Percentiles rank a stretch among this genome's conserved stretches.
Evolutionary conservation across 35 echinoderm and acorn worm species (phyloP).

Genomic region (Ophioderma brevispina): DNA sequence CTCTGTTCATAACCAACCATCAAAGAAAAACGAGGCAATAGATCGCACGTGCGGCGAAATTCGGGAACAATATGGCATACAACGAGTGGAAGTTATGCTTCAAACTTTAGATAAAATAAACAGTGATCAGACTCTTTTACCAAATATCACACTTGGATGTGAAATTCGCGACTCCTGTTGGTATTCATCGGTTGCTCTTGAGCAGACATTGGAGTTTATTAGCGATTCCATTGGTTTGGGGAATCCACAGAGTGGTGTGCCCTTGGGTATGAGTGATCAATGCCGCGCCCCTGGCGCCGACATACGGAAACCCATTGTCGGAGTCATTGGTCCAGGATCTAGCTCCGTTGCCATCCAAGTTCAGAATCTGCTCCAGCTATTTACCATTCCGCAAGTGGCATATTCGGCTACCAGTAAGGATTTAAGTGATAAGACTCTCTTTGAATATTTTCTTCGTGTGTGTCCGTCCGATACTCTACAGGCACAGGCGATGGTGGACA

Average conservation of each 20-base stretch:
- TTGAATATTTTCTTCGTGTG: constrained; percentile 87
- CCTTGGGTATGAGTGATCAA: background rate
- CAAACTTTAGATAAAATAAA: constrained; percentile 88
- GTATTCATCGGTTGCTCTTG: constrained; percentile 92
- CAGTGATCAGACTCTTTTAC: constrained; percentile 50
- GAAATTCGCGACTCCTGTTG: constrained; percentile 98
- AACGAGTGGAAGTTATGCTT: constrained; percentile 94
- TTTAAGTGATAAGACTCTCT: constrained; percentile 94
- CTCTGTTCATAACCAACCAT: constrained; percentile 81
- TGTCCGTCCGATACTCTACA: constrained; percentile 94
- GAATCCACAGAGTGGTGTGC: background rate
- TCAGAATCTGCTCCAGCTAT: constrained; percentile 94
- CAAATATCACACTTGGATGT: constrained; percentile 65
- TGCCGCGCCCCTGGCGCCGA: background rate
- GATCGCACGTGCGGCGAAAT: constrained; percentile 75
- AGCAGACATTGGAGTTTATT: constrained; percentile 91
- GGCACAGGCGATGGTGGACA: constrained; percentile 97
- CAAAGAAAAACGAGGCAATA: constrained; percentile 48
- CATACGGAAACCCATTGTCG: constrained; percentile 73
- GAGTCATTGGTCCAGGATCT: constrained; percentile 93
- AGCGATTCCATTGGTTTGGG: constrained; percentile 70
- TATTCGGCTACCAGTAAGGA: constrained; percentile 97
- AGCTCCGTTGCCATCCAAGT: constrained; percentile 93
- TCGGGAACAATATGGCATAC: constrained; percentile 94
- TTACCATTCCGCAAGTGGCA: constrained; percentile 97